These are phyloP conservation scores for Pygocentrus nattereri DNA, from an alignment of 2,797 vertebrate species.

Conservation along the genomic window DNA sequence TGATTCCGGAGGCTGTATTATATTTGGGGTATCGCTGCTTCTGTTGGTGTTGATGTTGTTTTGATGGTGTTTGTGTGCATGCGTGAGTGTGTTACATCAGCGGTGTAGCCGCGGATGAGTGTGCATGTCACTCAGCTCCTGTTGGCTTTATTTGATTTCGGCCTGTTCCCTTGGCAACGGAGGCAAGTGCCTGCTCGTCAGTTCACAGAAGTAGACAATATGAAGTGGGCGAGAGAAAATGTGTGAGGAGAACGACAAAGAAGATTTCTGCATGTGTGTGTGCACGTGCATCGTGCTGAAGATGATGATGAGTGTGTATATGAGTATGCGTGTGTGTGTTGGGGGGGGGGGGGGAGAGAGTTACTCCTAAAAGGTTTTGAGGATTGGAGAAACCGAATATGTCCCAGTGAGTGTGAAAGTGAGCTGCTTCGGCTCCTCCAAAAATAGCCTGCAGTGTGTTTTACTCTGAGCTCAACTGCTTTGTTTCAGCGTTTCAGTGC, in stretches of 20 bases:
- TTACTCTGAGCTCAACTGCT: neutral
- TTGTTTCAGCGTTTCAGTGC: neutral
- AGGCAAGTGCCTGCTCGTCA: constrained; percentile 57
- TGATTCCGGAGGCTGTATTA: too few relatives aligned
- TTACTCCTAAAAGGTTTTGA: constrained; percentile 32
- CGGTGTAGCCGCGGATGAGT: constrained; percentile 49
- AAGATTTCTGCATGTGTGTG: constrained; percentile 39
- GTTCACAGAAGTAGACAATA: constrained; percentile 61
- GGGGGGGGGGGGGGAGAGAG: neutral
- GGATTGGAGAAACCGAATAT: constrained; percentile 43
- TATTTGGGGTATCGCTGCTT: neutral
- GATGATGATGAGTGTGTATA: neutral
- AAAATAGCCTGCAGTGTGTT: constrained; percentile 27
- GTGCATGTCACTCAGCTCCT: constrained; percentile 50
- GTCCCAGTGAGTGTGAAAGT: constrained; percentile 47
- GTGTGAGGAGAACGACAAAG: constrained; percentile 46
- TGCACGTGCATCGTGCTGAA: neutral
- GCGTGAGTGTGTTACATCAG: constrained; percentile 54
- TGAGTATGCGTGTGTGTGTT: constrained; percentile 9
- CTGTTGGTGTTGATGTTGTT: constrained; percentile 48
- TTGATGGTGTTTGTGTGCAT: constrained; percentile 27
- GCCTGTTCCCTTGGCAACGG: constrained; percentile 66
- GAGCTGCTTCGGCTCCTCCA: constrained; percentile 40
- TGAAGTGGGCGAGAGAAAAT: constrained; percentile 59
- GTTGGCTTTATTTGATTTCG: constrained; percentile 61